A percentile compares a stretch with the other conserved stretches of the same genome.
Evolutionary conservation across 2,797 vertebrate genomes (phyloP).

Genomic region (Acropternis orthonyx): DNA sequence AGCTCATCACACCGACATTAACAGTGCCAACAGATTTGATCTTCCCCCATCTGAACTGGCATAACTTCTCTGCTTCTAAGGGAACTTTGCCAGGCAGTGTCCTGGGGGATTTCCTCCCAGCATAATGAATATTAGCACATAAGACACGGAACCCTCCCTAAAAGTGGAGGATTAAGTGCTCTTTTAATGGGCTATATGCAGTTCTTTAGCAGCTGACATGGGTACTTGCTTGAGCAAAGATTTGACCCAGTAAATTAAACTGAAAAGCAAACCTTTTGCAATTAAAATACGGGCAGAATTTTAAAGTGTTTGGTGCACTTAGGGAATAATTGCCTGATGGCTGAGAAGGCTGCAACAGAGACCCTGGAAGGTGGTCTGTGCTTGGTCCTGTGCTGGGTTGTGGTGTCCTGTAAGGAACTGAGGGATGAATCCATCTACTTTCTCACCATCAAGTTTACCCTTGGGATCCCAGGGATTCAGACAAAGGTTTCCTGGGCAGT

Average conservation of each 20-base stretch:
- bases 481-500: not conserved
- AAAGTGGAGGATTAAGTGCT: not conserved
- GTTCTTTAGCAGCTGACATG: not conserved
- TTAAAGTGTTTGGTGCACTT: not conserved
- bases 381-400: not conserved
- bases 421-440: not conserved
- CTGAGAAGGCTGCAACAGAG: not conserved
- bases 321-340: not conserved
- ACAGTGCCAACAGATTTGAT: not conserved
- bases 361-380: accelerated
- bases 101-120: conserved; percentile 21
- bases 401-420: not conserved
- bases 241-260: not conserved
- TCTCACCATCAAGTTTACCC: not conserved
- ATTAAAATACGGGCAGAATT: not conserved
- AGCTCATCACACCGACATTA: not conserved
- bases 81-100: not conserved
- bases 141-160: not conserved
- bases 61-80: not conserved
- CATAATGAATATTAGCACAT: conserved; percentile 21
- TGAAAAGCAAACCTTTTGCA: not conserved
- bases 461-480: accelerated
- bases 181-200: not conserved
- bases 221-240: not conserved
- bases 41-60: not conserved